These are phyloP conservation scores for Cheilosia vernalis DNA, from an alignment of 2,888 invertebrate species.

Conservation along the genomic window DNA sequence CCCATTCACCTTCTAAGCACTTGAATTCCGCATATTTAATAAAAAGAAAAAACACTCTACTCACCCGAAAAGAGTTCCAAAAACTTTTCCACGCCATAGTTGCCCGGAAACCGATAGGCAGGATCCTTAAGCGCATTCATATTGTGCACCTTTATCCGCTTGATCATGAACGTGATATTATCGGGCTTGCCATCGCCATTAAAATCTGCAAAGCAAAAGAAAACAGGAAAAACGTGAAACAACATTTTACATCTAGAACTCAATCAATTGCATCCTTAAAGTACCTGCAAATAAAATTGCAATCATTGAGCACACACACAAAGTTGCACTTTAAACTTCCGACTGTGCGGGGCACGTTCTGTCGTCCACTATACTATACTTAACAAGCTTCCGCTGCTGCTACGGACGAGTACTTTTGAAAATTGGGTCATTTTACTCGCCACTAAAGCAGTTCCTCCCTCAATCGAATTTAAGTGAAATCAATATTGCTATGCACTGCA, in stretches of 20 bases:
- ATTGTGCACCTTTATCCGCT: slow-evolving; percentile 96
- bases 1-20: background rate
- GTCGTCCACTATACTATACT: slow-evolving; percentile 18
- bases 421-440: slow-evolving; percentile 65
- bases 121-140: slow-evolving; percentile 93
- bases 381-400: slow-evolving; percentile 48
- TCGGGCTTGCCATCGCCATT: slow-evolving; percentile 96
- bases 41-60: slow-evolving; percentile 74
- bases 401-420: slow-evolving; percentile 44
- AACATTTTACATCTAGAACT: background rate
- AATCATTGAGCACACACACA: slow-evolving; percentile 24
- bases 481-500: slow-evolving; percentile 38
- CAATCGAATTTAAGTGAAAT: slow-evolving; percentile 43
- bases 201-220: slow-evolving; percentile 88
- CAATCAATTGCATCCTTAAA: slow-evolving; percentile 20
- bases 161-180: slow-evolving; percentile 97
- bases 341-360: slow-evolving; percentile 10
- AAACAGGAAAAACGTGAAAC: background rate
- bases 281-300: slow-evolving; percentile 23
- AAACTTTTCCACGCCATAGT: slow-evolving; percentile 99
- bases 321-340: slow-evolving; percentile 44
- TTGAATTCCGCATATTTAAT: background rate
- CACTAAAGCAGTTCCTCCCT: slow-evolving; percentile 25
- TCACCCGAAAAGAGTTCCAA: slow-evolving; percentile 97
- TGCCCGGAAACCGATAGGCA: slow-evolving; percentile 94